A percentile compares a stretch with the other conserved stretches of the same genome.
Conservation (phyloP, 2,888 invertebrate species). For the Ceraclea dissimilis region DNA sequence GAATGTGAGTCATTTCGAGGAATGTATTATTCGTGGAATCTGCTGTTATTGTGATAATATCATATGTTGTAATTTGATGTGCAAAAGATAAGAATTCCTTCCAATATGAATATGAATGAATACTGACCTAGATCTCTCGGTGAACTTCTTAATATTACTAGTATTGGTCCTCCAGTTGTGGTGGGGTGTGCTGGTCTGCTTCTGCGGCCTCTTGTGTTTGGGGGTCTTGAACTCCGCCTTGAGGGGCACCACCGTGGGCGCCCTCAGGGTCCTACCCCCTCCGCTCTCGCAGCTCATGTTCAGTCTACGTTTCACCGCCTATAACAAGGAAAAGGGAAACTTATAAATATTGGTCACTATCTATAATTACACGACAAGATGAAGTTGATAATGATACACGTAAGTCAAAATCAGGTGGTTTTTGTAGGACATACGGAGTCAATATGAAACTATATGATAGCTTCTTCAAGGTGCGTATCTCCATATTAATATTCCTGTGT, state of each 20-base stretch:
- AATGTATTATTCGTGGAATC: too few relatives aligned
- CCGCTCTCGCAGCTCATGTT: constrained; percentile 34
- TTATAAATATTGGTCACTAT: background rate
- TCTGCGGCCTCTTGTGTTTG: constrained; percentile 48
- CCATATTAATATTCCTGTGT: background rate
- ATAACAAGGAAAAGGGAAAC: constrained; percentile 26
- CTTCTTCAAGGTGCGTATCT: background rate
- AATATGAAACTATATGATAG: background rate
- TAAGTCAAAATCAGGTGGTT: too few relatives aligned
- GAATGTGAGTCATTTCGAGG: too few relatives aligned
- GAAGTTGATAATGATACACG: too few relatives aligned
- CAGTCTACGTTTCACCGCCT: constrained; percentile 77
- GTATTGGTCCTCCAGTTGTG: constrained; percentile 38
- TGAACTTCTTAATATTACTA: constrained; percentile 49
- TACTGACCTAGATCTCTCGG: constrained; percentile 49
- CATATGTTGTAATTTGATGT: too few relatives aligned
- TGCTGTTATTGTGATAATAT: too few relatives aligned
- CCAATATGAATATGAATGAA: too few relatives aligned
- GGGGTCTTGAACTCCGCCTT: constrained; percentile 61
- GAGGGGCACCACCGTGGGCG: constrained; percentile 51
- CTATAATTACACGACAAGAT: background rate
- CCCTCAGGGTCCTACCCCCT: constrained; percentile 24
- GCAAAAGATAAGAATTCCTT: too few relatives aligned
- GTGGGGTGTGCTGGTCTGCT: constrained; percentile 5
- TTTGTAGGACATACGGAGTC: too few relatives aligned